These are phyloP conservation scores for Ormia ochracea DNA, from an alignment of 2,888 invertebrate genomes.

Conservation along the genomic window DNA sequence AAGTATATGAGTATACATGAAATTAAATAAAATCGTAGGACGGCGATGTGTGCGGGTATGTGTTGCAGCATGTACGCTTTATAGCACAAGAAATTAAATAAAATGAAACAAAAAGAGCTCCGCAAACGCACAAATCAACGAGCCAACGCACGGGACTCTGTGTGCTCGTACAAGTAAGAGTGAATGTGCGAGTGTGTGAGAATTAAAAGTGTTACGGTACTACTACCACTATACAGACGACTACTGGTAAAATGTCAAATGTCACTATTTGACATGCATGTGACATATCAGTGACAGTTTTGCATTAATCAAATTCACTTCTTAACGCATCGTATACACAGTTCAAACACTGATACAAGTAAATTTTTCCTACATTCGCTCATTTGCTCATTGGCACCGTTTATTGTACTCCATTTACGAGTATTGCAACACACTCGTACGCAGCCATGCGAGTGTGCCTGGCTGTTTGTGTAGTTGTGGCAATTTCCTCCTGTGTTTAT, in stretches of 20 bases:
- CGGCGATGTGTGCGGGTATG: too few species aligned
- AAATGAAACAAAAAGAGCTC: slow-evolving; percentile 1
- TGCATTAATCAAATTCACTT: slow-evolving; percentile 78
- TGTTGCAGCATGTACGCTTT: slow-evolving; percentile 66
- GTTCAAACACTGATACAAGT: not conserved
- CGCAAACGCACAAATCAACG: slow-evolving; percentile 63
- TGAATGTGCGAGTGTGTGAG: slow-evolving; percentile 12
- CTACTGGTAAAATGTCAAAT: slow-evolving; percentile 76
- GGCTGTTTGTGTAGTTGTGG: slow-evolving; percentile 19
- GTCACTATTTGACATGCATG: slow-evolving; percentile 78
- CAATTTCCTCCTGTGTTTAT: slow-evolving; percentile 48
- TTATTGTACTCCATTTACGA: not conserved
- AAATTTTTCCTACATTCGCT: slow-evolving; percentile 3
- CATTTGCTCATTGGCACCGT: slow-evolving; percentile 11
- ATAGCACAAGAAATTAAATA: slow-evolving; percentile 1
- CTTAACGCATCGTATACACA: slow-evolving; percentile 65
- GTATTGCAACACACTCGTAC: slow-evolving; percentile 1
- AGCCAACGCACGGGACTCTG: slow-evolving; percentile 31
- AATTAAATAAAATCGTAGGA: not conserved
- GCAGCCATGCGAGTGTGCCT: not conserved
- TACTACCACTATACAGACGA: slow-evolving; percentile 12
- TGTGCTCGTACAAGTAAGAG: not conserved
- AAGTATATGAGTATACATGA: slow-evolving; percentile 29
- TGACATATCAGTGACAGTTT: slow-evolving; percentile 78
- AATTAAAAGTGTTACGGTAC: slow-evolving; percentile 43